Conservation (phyloP, 37 sponge, comb jelly and placozoan genomes). For the Aphrocallistes beatrix region DNA sequence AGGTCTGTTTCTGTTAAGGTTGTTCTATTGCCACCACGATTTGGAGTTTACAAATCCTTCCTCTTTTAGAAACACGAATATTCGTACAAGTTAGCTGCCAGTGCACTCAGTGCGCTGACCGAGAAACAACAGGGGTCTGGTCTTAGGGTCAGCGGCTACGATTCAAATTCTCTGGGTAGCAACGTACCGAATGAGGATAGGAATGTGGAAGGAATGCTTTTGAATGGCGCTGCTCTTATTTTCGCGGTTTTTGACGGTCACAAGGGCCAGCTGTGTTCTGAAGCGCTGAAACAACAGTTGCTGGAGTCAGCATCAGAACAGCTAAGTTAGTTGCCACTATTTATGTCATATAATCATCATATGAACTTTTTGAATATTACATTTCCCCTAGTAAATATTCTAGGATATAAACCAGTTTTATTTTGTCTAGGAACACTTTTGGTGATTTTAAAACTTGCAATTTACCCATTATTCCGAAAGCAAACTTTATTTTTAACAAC, state of each 20-base stretch:
- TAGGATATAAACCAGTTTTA: no score
- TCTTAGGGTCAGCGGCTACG: constrained; percentile 25
- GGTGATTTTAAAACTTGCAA: no score
- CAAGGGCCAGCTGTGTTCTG: constrained; percentile 43
- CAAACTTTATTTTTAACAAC: no score
- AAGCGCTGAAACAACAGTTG: constrained; percentile 44
- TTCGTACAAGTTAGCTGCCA: neutral
- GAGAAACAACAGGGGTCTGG: constrained; percentile 16
- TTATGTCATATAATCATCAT: neutral
- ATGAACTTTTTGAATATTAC: no score
- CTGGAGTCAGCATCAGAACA: constrained; percentile 19
- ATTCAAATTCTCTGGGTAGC: constrained; percentile 50
- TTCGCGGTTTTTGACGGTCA: constrained; percentile 77
- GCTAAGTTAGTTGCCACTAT: neutral
- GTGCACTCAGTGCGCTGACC: neutral
- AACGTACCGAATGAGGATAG: constrained; percentile 73
- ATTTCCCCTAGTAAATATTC: no score
- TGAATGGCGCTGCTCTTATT: constrained; percentile 14
- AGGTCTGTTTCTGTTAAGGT: no score
- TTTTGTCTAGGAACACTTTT: no score
- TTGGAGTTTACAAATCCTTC: no score
- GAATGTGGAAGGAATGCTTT: constrained; percentile 31
- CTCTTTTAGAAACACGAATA: neutral
- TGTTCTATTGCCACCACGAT: no score
- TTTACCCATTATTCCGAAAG: no score